Base-by-base conservation (phyloP, 2,113 vertebrate genomes). In the Oncorhynchus clarkii region DNA sequence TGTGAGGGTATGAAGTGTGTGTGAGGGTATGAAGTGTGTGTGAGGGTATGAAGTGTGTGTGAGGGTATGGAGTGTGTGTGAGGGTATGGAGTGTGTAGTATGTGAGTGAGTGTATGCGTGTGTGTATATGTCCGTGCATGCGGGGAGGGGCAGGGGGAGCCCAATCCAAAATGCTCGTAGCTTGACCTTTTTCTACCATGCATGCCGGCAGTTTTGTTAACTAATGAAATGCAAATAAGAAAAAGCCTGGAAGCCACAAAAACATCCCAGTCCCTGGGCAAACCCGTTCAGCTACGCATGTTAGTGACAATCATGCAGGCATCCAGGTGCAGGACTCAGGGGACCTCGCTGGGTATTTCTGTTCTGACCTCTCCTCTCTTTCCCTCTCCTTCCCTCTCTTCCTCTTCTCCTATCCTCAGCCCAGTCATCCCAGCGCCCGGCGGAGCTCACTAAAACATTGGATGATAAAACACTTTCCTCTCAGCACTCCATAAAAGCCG, bases 261-360 rank as follows among this genome's bases (percentile, higher is more conserved):
- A 88, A 90, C 77, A 82, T 82, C 89, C 78, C 60, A 78, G 78
- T 86, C 88, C 91, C 78, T 45, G 4, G 80, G 85, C 89, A 91
- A 90, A 92, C 89, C 88, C 82, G 88, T 90, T 90, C 88, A 89
- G 89, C 87, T 88, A 90, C 80, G 88, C 86, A 81, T 91, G 90
- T 91, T 91, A 92, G 90, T 84, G 85, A 88, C 88, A 91, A 89
- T 90, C 89, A 90, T 89, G 89, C 90, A 87, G 82, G 76, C 81
- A 81, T 92, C 89, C 90, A 92, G 88, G 87, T 72, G 75, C 84
- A 73, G 86, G 88, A 89, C 89, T 85, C 88, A 74, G 31, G 87
- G 87, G 90, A 80, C 79, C n/a, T 69, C n/a, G 89, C 85, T 75
- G 85, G 83, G 85, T 89, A 90, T 72, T 74, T 72, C 72, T 75